phyloP scores from a whole-genome alignment of 2,113 vertebrate species.

The Bungarus multicinctus region DNA sequence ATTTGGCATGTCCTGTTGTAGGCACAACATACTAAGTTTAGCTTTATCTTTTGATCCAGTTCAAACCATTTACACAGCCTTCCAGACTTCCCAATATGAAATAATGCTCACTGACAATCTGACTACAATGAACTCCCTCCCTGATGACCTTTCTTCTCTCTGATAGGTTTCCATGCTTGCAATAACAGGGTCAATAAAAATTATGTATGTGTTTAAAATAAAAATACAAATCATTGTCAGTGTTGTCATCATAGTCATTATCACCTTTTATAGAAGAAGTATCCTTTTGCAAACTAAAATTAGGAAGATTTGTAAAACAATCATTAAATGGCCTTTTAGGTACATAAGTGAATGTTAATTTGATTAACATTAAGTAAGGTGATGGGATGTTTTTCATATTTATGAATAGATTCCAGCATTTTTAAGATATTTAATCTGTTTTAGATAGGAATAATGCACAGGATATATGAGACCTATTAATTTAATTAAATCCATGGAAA shows the following conservation, averaged over 20 bases:
- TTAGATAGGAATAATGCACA: not conserved
- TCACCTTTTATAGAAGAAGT: not conserved
- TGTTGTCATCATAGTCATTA: not conserved
- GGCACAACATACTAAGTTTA: not conserved
- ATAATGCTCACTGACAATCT: not conserved
- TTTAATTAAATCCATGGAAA: not conserved
- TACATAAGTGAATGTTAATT: not conserved
- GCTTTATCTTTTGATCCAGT: not conserved
- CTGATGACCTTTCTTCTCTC: not conserved
- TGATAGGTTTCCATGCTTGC: not conserved
- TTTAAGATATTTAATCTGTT: not conserved
- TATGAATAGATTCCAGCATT: not conserved
- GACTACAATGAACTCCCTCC: not conserved
- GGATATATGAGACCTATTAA: not conserved
- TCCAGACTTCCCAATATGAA: not conserved
- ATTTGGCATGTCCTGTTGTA: not conserved
- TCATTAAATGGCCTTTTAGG: not conserved
- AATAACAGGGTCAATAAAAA: not conserved
- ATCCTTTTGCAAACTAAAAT: not conserved
- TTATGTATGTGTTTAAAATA: not conserved
- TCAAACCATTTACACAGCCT: not conserved
- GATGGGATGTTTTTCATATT: not conserved
- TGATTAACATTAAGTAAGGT: not conserved
- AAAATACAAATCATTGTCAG: not conserved
- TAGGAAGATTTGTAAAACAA: not conserved